Conservation (phyloP, 92 coral and sea anemone species). For the Heteractis magnifica region DNA sequence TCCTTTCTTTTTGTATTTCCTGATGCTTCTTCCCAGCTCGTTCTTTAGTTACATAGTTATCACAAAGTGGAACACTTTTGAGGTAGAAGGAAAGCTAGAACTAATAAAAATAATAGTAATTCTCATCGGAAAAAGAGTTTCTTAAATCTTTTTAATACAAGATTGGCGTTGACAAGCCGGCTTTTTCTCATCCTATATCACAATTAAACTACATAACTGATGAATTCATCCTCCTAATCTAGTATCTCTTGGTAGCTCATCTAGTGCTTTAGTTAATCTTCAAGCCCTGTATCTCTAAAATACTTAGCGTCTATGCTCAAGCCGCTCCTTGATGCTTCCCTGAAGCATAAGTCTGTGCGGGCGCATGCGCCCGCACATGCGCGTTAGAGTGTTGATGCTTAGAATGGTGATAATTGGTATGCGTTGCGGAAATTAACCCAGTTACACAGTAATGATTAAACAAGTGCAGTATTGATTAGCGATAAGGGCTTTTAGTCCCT, state of each 20-base stretch:
- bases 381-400: background rate
- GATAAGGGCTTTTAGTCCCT: constrained; percentile 38
- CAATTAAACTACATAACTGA: background rate
- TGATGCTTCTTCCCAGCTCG: too few species aligned
- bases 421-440: constrained; percentile 34
- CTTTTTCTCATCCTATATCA: constrained; percentile 10
- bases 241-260: background rate
- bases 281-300: background rate
- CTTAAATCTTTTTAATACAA: background rate
- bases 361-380: constrained; percentile 21
- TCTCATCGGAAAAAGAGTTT: background rate
- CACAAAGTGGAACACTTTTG: too few species aligned
- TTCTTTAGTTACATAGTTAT: too few species aligned
- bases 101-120: background rate
- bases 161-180: constrained; percentile 6
- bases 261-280: background rate
- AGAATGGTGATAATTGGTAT: constrained; percentile 14
- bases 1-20: too few species aligned
- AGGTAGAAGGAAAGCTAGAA: background rate
- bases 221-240: constrained; percentile 14
- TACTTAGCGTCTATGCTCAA: background rate
- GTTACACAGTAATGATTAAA: constrained; percentile 17
- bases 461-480: constrained; percentile 25
- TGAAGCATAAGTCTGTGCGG: background rate
- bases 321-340: background rate